Conservation (phyloP, 2,888 invertebrate genomes). For the Cinara cedri region DNA sequence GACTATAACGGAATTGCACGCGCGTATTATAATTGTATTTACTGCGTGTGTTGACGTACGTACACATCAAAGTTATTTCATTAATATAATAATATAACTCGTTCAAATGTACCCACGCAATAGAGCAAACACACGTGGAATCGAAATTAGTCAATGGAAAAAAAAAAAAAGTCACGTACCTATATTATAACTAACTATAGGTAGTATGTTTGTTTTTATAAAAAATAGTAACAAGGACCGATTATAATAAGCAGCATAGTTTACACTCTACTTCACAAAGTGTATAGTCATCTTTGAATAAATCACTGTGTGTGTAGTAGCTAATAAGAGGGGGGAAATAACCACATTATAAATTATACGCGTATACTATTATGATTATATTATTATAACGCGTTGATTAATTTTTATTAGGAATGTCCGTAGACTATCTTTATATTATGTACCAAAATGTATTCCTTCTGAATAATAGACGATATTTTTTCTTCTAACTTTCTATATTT, state of each 20-base stretch:
- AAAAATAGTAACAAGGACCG: not conserved
- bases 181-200: not conserved
- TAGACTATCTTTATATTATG: too few relatives aligned
- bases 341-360: not conserved
- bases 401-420: too few relatives aligned
- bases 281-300: conserved; percentile 2
- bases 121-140: not conserved
- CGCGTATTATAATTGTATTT: conserved; percentile 3
- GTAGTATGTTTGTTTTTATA: not conserved
- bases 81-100: not conserved
- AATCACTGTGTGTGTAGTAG: not conserved
- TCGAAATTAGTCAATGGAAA: conserved; percentile 12
- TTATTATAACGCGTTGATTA: not conserved
- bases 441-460: too few relatives aligned
- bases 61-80: not conserved
- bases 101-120: not conserved
- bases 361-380: too few relatives aligned
- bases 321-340: not conserved
- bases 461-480: too few relatives aligned
- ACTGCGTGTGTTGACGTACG: not conserved
- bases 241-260: conserved; percentile 2
- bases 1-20: not conserved
- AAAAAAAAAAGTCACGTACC: not conserved
- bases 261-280: conserved; percentile 31
- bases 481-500: too few relatives aligned